Percentiles rank a stretch among this genome's conserved stretches.
Conservation (phyloP, 2,797 vertebrate genomes). For the Channallabes apus region DNA sequence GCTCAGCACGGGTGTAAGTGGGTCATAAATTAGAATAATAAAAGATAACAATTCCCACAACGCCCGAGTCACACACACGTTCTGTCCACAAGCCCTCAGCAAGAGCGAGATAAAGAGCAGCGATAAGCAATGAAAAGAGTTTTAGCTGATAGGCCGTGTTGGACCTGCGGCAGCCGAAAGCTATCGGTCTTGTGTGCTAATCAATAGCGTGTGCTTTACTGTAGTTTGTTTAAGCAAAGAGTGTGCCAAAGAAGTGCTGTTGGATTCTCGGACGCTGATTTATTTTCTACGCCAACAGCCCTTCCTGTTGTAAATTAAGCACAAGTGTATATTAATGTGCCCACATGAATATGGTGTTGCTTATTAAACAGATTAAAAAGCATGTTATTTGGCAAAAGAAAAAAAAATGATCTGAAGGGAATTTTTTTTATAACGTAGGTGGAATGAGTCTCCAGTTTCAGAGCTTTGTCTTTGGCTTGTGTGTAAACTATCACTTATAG, state of each 20-base stretch:
- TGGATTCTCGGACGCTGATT: background rate
- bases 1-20: slow-evolving; percentile 60
- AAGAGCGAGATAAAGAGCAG: slow-evolving; percentile 21
- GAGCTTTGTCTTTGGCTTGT: background rate
- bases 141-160: background rate
- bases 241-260: slow-evolving; percentile 4
- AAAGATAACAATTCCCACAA: slow-evolving; percentile 48
- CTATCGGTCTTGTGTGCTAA: background rate
- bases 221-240: slow-evolving; percentile 7
- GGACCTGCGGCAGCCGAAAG: background rate
- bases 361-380: background rate
- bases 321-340: background rate
- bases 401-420: background rate
- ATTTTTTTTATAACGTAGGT: background rate
- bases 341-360: background rate
- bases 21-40: slow-evolving; percentile 47
- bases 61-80: slow-evolving; percentile 27
- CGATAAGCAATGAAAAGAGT: slow-evolving; percentile 7
- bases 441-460: background rate
- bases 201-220: background rate
- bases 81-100: slow-evolving; percentile 36
- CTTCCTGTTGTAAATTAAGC: background rate
- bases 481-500: background rate
- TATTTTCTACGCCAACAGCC: background rate
- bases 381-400: background rate